These are phyloP conservation scores for Hirundichthys speculiger DNA, from an alignment of 2,113 vertebrate genomes.

Conservation along the genomic window DNA sequence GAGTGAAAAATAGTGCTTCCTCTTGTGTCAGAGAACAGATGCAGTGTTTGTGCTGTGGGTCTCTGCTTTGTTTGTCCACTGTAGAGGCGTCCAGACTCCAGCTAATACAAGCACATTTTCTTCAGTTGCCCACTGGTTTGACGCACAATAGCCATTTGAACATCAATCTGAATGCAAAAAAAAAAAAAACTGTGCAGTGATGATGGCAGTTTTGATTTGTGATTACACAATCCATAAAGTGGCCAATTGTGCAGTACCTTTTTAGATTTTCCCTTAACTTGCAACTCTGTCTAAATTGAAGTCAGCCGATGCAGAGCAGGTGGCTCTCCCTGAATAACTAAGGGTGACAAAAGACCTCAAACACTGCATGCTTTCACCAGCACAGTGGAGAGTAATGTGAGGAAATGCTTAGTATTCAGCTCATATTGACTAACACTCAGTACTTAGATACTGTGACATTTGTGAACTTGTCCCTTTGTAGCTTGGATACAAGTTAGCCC, in stretches of 20 bases:
- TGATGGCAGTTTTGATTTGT: background rate
- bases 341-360: constrained; percentile 69
- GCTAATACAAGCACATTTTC: constrained; percentile 53
- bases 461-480: constrained; percentile 51
- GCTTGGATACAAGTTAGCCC: constrained; percentile 42
- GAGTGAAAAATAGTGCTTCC: constrained; percentile 42
- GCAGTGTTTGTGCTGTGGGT: constrained; percentile 61
- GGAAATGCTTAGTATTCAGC: constrained; percentile 75
- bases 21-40: constrained; percentile 55
- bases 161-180: constrained; percentile 1
- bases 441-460: constrained; percentile 72
- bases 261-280: constrained; percentile 26
- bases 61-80: constrained; percentile 62
- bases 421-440: constrained; percentile 61
- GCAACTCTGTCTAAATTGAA: constrained; percentile 44
- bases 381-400: constrained; percentile 68
- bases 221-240: background rate
- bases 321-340: constrained; percentile 69
- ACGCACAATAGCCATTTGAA: constrained; percentile 18
- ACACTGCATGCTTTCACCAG: constrained; percentile 71
- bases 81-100: constrained; percentile 41
- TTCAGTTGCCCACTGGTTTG: constrained; percentile 27
- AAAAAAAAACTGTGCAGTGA: constrained; percentile 1
- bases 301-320: constrained; percentile 64
- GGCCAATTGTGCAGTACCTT: constrained; percentile 9